These are phyloP conservation scores for Cnemophilus loriae DNA, from an alignment of 2,113 vertebrate genomes.

Conservation along the genomic window DNA sequence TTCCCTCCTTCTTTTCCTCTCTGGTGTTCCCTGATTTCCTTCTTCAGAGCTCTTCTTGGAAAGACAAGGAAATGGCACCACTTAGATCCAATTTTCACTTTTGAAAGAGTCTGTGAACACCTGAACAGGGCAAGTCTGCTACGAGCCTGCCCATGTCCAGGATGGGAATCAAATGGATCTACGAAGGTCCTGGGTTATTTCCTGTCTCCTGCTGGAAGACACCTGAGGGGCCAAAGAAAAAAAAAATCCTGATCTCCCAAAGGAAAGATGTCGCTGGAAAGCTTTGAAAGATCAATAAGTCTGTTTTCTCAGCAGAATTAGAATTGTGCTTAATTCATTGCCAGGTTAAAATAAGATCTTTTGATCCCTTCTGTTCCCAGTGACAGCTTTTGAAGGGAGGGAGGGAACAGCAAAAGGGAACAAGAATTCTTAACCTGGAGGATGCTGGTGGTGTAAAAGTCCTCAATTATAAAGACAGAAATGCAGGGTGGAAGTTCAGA, in stretches of 20 bases:
- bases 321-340: background rate
- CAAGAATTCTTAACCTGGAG: background rate
- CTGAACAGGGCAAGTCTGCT: background rate
- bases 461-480: background rate
- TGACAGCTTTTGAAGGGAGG: background rate
- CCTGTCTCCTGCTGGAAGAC: background rate
- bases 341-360: background rate
- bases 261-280: background rate
- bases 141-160: background rate
- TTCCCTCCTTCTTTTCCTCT: background rate
- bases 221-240: background rate
- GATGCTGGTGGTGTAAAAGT: rapidly evolving
- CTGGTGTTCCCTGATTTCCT: background rate
- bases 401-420: background rate
- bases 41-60: background rate
- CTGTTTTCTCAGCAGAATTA: background rate
- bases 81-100: background rate
- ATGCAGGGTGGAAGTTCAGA: background rate
- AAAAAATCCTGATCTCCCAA: background rate
- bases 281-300: background rate
- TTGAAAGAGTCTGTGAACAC: background rate
- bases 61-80: background rate
- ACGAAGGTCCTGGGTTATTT: background rate
- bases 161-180: background rate
- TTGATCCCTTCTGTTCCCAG: background rate